A percentile compares a stretch with the other conserved stretches of the same genome.
Conservation (phyloP, 2,888 invertebrate species). For the Tetrapedia diversipes region DNA sequence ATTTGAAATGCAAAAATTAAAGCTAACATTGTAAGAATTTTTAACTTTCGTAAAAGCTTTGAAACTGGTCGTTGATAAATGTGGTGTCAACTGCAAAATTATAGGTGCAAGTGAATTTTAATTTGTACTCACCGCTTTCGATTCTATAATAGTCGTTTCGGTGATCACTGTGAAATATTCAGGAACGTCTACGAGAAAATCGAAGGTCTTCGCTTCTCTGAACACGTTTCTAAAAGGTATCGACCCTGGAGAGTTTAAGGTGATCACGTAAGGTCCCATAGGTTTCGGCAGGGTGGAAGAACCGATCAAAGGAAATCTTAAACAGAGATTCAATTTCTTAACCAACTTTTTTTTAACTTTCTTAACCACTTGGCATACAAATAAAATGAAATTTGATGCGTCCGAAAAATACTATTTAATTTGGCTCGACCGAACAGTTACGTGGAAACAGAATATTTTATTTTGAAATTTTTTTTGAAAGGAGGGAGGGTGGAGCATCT, state of each 20-base stretch:
- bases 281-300: slow-evolving; percentile 69
- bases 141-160: slow-evolving; percentile 46
- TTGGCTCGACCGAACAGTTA: too few relatives aligned
- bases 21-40: too few relatives aligned
- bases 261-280: slow-evolving; percentile 71
- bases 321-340: neutral
- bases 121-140: slow-evolving; percentile 66
- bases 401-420: too few relatives aligned
- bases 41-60: too few relatives aligned
- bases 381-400: too few relatives aligned
- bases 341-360: too few relatives aligned
- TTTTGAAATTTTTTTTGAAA: too few relatives aligned
- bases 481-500: too few relatives aligned
- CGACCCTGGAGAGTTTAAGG: slow-evolving; percentile 30
- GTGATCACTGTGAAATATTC: slow-evolving; percentile 55
- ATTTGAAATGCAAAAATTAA: neutral
- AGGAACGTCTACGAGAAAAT: slow-evolving; percentile 64
- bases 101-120: neutral
- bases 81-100: too few relatives aligned
- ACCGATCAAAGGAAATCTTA: slow-evolving; percentile 73
- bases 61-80: too few relatives aligned
- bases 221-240: slow-evolving; percentile 75
- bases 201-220: slow-evolving; percentile 63
- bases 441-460: too few relatives aligned
- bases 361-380: too few relatives aligned